These are phyloP conservation scores for Ictidomys tridecemlineatus DNA, from an alignment of 2,113 vertebrate species.

Conservation along the genomic window DNA sequence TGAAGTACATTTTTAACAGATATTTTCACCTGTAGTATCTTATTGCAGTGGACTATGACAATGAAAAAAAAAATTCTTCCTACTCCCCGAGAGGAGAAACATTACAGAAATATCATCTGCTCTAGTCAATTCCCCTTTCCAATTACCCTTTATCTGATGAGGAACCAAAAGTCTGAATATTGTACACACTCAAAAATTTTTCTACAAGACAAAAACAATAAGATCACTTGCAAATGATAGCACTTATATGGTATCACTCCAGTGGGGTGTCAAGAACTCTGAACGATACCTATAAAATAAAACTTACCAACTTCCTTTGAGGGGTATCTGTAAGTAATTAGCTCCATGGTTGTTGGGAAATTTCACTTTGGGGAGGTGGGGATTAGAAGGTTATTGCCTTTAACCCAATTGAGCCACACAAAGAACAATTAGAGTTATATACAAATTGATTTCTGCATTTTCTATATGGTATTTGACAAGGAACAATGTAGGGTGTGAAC, in stretches of 20 bases:
- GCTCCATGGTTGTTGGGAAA: neutral
- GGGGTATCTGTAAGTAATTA: neutral
- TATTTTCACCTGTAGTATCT: neutral
- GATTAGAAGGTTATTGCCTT: neutral
- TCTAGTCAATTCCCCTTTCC: neutral
- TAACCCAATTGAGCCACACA: neutral
- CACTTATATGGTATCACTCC: neutral
- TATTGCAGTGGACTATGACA: conserved; percentile 2
- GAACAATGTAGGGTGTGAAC: neutral
- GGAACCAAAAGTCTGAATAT: neutral
- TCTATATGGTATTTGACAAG: neutral
- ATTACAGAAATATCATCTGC: neutral
- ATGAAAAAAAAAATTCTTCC: neutral
- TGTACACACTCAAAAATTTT: neutral
- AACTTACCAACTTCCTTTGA: neutral
- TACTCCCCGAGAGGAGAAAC: neutral
- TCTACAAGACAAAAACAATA: neutral
- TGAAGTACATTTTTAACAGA: conserved; percentile 48
- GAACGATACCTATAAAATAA: neutral
- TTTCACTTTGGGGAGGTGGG: neutral
- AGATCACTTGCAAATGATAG: neutral
- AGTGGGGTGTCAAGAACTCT: neutral
- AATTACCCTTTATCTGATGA: neutral
- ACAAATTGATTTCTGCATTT: neutral
- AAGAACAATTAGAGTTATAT: neutral